Conservation (phyloP, 2,797 vertebrate genomes). For the Typhlichthys subterraneus region DNA sequence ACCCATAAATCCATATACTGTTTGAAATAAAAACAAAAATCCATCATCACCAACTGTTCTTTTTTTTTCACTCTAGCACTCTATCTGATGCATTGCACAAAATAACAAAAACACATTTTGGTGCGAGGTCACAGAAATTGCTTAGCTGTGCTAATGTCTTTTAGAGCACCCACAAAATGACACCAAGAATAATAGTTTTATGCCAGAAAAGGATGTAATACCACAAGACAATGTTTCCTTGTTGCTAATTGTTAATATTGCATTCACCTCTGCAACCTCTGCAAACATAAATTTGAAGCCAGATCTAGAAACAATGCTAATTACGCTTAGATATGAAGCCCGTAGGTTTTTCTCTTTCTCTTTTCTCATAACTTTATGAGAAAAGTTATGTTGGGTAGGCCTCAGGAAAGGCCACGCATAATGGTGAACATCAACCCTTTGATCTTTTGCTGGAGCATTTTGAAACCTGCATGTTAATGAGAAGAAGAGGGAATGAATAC, state of each 20-base stretch:
- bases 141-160: conserved; percentile 1
- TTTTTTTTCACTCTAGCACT: too few species aligned
- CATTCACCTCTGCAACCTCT: background rate
- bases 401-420: conserved; percentile 3
- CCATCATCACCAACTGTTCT: too few species aligned
- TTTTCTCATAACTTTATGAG: conserved; percentile 4
- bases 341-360: too few species aligned
- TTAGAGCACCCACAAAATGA: too few species aligned
- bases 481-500: conserved; percentile 13
- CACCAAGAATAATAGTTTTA: background rate
- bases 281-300: conserved; percentile 6
- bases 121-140: conserved; percentile 10
- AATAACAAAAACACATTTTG: too few species aligned
- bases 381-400: conserved; percentile 14
- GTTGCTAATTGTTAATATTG: background rate
- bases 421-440: conserved; percentile 18
- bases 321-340: background rate
- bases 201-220: conserved; percentile 14
- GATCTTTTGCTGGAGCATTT: conserved; percentile 5
- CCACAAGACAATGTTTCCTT: background rate
- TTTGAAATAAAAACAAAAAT: too few species aligned
- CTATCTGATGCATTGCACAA: too few species aligned
- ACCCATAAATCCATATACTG: too few species aligned
- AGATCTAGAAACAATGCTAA: background rate
- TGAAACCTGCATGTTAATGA: conserved; percentile 14